Conservation (phyloP, 1,140 invertebrate species). For the Bombus fervidus region DNA sequence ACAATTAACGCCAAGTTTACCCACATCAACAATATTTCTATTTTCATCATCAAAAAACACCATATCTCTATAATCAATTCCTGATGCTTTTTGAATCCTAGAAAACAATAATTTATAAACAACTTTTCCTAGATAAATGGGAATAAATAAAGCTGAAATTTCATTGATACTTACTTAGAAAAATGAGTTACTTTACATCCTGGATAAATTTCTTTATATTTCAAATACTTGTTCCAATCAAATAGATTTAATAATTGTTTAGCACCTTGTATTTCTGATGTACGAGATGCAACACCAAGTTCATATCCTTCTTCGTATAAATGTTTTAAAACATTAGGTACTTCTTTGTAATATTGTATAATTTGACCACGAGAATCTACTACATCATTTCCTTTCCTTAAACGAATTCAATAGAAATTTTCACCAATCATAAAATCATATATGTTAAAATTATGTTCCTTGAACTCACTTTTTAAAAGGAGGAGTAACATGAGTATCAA, state of each 20-base stretch:
- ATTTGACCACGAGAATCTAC: slow-evolving; percentile 82
- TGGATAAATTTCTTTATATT: slow-evolving; percentile 89
- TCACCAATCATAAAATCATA: slow-evolving; percentile 10
- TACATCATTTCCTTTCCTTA: slow-evolving; percentile 81
- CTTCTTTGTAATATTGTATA: slow-evolving; percentile 85
- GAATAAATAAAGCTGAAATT: slow-evolving; percentile 23
- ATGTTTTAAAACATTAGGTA: slow-evolving; percentile 85
- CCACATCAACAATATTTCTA: slow-evolving; percentile 85
- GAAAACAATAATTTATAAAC: slow-evolving; percentile 62
- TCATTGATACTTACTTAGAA: slow-evolving; percentile 83
- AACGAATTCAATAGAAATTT: slow-evolving; percentile 47
- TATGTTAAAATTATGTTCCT: slow-evolving; percentile 19
- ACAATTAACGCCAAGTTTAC: slow-evolving; percentile 83
- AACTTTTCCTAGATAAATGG: slow-evolving; percentile 28
- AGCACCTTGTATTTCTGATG: slow-evolving; percentile 86
- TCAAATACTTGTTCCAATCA: slow-evolving; percentile 88
- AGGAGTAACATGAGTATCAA: slow-evolving; percentile 87
- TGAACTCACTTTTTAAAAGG: slow-evolving; percentile 83
- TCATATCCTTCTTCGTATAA: slow-evolving; percentile 84
- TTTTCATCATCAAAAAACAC: slow-evolving; percentile 88
- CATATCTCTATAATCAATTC: slow-evolving; percentile 86
- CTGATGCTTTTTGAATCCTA: slow-evolving; percentile 84
- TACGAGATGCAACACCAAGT: slow-evolving; percentile 87
- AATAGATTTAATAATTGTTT: slow-evolving; percentile 87
- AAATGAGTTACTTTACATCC: slow-evolving; percentile 88